These are phyloP conservation scores for Hyperoodon ampullatus DNA, from an alignment of 2,113 vertebrate species.

Conservation along the genomic window DNA sequence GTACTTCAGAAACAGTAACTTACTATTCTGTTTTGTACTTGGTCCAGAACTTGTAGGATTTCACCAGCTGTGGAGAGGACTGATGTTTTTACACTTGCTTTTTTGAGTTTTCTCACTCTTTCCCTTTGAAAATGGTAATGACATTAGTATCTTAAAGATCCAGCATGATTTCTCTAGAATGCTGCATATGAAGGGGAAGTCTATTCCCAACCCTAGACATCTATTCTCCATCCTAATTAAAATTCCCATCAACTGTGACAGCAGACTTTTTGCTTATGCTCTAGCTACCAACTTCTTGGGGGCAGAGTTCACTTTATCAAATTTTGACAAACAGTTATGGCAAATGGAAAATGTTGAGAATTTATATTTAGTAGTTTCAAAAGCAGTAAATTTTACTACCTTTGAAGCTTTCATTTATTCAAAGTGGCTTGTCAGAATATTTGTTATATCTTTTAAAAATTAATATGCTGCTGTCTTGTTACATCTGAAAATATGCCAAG, in stretches of 20 bases:
- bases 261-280: neutral
- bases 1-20: neutral
- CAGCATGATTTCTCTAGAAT: constrained; percentile 1
- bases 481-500: constrained; percentile 45
- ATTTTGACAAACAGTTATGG: neutral
- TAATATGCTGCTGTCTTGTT: constrained; percentile 29
- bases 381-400: constrained; percentile 4
- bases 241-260: neutral
- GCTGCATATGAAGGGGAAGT: neutral
- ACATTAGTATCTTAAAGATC: neutral
- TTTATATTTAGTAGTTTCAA: constrained; percentile 31
- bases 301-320: constrained; percentile 46
- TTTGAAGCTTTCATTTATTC: constrained; percentile 43
- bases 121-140: constrained; percentile 10
- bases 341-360: constrained; percentile 8
- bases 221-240: constrained; percentile 12
- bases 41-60: neutral
- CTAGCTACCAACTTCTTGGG: neutral
- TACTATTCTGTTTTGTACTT: neutral
- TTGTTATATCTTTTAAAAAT: constrained; percentile 41
- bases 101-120: neutral
- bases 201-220: neutral
- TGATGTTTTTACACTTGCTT: neutral
- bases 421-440: constrained; percentile 33
- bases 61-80: neutral